Base-by-base conservation (phyloP, 1,140 invertebrate species). In the Aradophagus sp. region DNA sequence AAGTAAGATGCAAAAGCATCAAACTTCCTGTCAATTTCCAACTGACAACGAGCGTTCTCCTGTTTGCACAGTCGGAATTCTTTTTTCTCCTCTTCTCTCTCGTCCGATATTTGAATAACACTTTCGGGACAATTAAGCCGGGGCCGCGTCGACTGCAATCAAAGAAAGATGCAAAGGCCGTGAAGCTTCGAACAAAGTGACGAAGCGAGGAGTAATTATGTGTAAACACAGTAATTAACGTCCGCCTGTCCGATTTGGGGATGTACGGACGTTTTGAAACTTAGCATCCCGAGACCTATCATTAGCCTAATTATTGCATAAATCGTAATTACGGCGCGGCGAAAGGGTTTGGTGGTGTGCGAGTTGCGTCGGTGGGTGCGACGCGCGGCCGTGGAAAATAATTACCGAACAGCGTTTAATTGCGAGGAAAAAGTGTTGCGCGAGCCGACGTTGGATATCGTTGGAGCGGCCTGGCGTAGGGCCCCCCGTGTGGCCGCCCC, bases 211-310 rank as follows among this genome's bases (percentile, higher is more conserved):
- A 55, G 65, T 77, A 78, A 80, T 80, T 80, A 78, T 73, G 63
- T 39, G 72, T 78, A 80, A 80, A 78, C 72, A 80, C 73, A 77
- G 76, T 80, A 80, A 80, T 80, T 80, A 79, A 79, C 53, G 75
- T 53, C 45, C 29, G 63, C 42, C 42, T 36, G 77, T 50, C 67
- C 48, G 56, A 75, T 69, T 75, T 53, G 67, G 74, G 73, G 75
- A 75, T 74, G 77, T 76, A 72, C 74, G 63, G 41, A 38, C 70
- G 62, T 77, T 79, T 79, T 77, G 58, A 56, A 62, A 56, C 76
- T 71, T 62, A 52, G 50, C 45, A 42, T 36, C 34, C 15, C 36
- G 17, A 70, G 53, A 63, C 70, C 74, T 55, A 17, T 74, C 67
- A 78, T 80, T 76, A 71, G 10, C 17, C 16, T 38, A 55, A 55